These are phyloP conservation scores for Hoplodrina ambigua DNA, from an alignment of 2,888 invertebrate genomes.

Conservation along the genomic window DNA sequence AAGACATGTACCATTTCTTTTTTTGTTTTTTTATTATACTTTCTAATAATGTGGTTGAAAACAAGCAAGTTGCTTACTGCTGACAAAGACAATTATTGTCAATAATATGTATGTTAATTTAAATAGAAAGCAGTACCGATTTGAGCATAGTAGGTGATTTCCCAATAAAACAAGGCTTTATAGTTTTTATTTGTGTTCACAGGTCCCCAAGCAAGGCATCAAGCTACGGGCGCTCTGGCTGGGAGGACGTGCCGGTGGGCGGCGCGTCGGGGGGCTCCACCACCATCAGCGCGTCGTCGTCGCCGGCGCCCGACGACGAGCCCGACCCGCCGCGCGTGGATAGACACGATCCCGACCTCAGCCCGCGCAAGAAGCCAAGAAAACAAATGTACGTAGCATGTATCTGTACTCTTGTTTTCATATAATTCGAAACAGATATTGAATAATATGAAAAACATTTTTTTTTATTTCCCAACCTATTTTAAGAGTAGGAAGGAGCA, in stretches of 20 bases:
- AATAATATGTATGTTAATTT: too few relatives aligned
- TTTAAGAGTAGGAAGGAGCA: too few relatives aligned
- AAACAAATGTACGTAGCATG: constrained; percentile 94
- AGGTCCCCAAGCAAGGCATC: constrained; percentile 90
- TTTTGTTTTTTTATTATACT: background rate
- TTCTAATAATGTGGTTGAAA: background rate
- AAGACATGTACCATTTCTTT: constrained; percentile 58
- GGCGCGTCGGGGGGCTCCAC: constrained; percentile 92
- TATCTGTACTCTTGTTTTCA: background rate
- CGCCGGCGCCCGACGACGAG: constrained; percentile 92
- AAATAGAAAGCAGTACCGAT: too few relatives aligned
- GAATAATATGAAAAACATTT: too few relatives aligned
- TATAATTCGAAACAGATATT: too few relatives aligned
- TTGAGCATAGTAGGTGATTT: too few relatives aligned
- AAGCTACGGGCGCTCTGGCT: constrained; percentile 48
- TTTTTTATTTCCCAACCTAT: too few relatives aligned
- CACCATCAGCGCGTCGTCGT: constrained; percentile 96
- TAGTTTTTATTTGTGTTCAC: background rate
- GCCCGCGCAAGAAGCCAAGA: constrained; percentile 97
- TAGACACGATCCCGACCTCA: constrained; percentile 73
- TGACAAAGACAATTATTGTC: too few relatives aligned
- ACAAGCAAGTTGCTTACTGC: too few relatives aligned
- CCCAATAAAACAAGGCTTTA: too few relatives aligned
- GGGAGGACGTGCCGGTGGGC: constrained; percentile 56
- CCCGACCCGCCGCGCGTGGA: constrained; percentile 69